Evolutionary conservation across 2,113 vertebrate species (phyloP), one percentile per base, ranked within the genome.

Genomic region (Ahaetulla prasina): DNA sequence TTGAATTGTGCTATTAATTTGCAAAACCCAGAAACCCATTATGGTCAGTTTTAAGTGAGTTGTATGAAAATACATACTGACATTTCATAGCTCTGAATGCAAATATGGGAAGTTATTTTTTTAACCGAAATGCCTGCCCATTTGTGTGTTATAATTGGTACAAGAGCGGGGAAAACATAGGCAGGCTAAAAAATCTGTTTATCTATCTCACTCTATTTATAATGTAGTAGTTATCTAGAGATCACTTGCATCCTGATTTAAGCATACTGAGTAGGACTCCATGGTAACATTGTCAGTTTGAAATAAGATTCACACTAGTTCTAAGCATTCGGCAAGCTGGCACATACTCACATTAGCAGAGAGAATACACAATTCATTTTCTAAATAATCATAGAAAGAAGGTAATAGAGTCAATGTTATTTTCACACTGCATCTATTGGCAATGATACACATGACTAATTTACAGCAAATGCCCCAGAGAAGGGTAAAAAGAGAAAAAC

Each of bases 231-330:
- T 94, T 90, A 93, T 89, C 88, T 89, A 84, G 88, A 94, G 96
- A 95, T 85, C 91, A 84, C 16, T 91, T 94, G 93, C 89, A 93
- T 68, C 89, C 88, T 93, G 95, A 88, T 80, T 94, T 89, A 90
- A 92, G 94, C n/a, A 95, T 94, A 95, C 49, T 45, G 92, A 91
- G 68, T 68, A 87, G 39, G 94, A 95, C 87, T 92, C 95, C 95
- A 96, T 95, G 93, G 96, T 93, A 97, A 96, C 93, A 25, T 57
- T 89, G 85, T 49, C 92, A 52, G 49, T 85, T 43, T 68, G 84
- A 93, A 94, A 89, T 49, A 94, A 92, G 90, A 91, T 89, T 92
- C 90, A 88, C 93, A 93, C 50, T 52, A 86, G 85, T 93, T 94
- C 57, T 89, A 94, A 92, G 84, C 68, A 91, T 89, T 89, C 50